Evolutionary conservation across 2,888 invertebrate genomes (phyloP).

Genomic region (Catocala fraxini): DNA sequence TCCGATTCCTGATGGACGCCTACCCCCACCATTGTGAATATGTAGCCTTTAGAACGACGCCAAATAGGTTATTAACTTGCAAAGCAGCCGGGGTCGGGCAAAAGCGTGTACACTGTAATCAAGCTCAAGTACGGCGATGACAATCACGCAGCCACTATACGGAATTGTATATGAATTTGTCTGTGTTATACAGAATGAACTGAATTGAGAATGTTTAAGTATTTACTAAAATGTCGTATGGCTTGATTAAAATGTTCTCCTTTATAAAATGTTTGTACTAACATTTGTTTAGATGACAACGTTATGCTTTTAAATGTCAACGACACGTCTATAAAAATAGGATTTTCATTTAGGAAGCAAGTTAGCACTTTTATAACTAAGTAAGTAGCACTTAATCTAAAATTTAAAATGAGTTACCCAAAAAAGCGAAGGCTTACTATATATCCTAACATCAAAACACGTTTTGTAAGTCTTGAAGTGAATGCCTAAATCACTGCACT

Average conservation of each 20-base stretch:
- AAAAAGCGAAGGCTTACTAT: too few relatives aligned
- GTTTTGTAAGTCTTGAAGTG: too few relatives aligned
- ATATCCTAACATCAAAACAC: too few relatives aligned
- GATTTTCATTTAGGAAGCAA: too few relatives aligned
- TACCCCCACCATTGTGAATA: constrained; percentile 50
- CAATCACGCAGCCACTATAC: constrained; percentile 15
- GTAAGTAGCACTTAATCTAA: too few relatives aligned
- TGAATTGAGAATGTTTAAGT: background rate
- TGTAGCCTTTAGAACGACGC: constrained; percentile 54
- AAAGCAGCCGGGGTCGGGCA: constrained; percentile 50
- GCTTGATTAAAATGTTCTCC: background rate
- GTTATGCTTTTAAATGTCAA: too few relatives aligned
- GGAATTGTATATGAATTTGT: constrained; percentile 12
- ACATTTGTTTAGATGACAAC: too few relatives aligned
- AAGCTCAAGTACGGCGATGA: constrained; percentile 19
- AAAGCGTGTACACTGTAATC: constrained; percentile 39
- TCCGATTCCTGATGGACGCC: constrained; percentile 64
- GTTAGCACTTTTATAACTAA: too few relatives aligned
- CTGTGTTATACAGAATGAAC: background rate
- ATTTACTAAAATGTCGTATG: background rate
- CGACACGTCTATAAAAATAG: too few relatives aligned
- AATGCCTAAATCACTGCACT: too few relatives aligned
- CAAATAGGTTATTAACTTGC: constrained; percentile 68
- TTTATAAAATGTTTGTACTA: too few relatives aligned
- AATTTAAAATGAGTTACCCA: too few relatives aligned